Conservation (phyloP, 2,888 invertebrate genomes). For the Scaptomyza polygonia region DNA sequence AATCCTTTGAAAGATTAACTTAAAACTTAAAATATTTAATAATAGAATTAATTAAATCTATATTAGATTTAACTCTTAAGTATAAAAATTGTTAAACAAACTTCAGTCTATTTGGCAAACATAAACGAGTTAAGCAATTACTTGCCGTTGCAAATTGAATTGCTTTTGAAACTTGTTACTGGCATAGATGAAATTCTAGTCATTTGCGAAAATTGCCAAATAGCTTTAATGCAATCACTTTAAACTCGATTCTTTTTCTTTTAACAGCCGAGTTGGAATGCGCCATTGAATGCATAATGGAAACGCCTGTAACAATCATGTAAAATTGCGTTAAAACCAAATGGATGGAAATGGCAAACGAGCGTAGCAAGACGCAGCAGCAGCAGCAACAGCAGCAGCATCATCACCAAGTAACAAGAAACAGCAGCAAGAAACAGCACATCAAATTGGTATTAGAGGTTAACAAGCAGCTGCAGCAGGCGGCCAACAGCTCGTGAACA, state of each 20-base stretch:
- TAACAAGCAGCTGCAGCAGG: conserved; percentile 49
- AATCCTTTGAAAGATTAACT: no score
- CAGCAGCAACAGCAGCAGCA: not conserved
- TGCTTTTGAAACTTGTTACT: not conserved
- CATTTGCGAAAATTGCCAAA: not conserved
- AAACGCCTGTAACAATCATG: conserved; percentile 73
- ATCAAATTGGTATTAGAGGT: conserved; percentile 72
- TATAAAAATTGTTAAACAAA: no score
- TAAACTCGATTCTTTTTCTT: conserved; percentile 10
- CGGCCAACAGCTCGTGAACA: conserved; percentile 26
- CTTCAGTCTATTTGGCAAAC: not conserved
- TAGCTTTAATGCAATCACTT: conserved; percentile 13
- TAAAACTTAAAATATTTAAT: no score
- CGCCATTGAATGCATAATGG: conserved; percentile 44
- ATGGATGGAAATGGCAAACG: conserved; percentile 52
- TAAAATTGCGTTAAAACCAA: conserved; percentile 59
- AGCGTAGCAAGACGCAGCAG: conserved; percentile 14
- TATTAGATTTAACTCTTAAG: no score
- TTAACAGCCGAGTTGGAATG: conserved; percentile 26
- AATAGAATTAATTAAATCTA: no score
- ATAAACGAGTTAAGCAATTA: not conserved
- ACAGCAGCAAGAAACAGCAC: conserved; percentile 37
- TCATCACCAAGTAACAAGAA: conserved; percentile 11
- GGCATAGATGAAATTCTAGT: not conserved
- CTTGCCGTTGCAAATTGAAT: not conserved